Percentiles rank a stretch among this genome's conserved stretches.
Evolutionary conservation across 2,888 invertebrate species (phyloP).

Genomic region (Syrista parreyssii): DNA sequence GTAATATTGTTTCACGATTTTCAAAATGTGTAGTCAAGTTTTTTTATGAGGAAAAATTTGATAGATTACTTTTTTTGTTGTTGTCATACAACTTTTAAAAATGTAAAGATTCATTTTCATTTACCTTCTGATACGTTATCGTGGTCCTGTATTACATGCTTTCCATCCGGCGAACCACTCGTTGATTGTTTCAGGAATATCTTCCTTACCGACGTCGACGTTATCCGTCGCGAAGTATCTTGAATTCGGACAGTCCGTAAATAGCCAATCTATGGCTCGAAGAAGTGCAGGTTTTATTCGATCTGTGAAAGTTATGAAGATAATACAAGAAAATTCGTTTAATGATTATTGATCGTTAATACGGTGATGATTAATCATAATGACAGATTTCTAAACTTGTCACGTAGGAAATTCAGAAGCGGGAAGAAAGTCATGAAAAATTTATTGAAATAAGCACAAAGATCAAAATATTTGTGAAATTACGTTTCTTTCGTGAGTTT

Average conservation of each 20-base stretch:
- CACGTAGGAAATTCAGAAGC: neutral
- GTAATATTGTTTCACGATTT: too few species aligned
- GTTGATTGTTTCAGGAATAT: conserved; percentile 12
- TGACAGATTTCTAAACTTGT: neutral
- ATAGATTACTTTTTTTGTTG: too few species aligned
- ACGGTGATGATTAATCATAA: neutral
- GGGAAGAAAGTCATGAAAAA: neutral
- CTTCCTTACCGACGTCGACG: conserved; percentile 39
- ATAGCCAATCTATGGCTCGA: conserved; percentile 46
- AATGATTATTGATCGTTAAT: neutral
- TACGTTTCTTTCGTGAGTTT: neutral
- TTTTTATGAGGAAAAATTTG: too few species aligned
- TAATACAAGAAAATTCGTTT: too few species aligned
- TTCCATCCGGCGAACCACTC: conserved; percentile 33
- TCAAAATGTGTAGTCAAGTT: too few species aligned
- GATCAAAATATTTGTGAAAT: neutral
- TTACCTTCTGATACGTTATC: neutral
- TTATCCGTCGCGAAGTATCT: conserved; percentile 14
- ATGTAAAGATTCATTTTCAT: neutral
- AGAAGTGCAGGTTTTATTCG: conserved; percentile 38
- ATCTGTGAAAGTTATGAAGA: conserved; percentile 34
- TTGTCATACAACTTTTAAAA: too few species aligned
- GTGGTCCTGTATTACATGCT: neutral
- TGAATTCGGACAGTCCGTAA: conserved; percentile 43
- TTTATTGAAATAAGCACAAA: neutral